These are phyloP conservation scores for Phymorhynchus buccinoides DNA, from an alignment of 1,140 invertebrate species.

Conservation along the genomic window DNA sequence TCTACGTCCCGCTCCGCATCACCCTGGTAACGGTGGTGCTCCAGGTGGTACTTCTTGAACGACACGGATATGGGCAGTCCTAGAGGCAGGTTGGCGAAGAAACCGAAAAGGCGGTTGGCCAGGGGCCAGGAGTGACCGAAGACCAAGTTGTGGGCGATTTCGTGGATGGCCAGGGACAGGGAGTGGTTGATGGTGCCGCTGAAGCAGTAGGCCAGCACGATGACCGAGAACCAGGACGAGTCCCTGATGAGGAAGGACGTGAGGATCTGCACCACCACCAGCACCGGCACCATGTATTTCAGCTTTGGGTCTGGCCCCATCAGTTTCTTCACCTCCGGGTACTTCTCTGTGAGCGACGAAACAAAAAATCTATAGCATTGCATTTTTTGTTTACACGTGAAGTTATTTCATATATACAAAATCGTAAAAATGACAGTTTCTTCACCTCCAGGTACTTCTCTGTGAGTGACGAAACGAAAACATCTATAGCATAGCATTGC, in stretches of 20 bases:
- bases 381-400: too few relatives aligned
- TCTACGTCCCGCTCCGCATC: constrained; percentile 96
- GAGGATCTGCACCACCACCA: constrained; percentile 89
- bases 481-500: neutral
- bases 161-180: constrained; percentile 96
- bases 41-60: constrained; percentile 98
- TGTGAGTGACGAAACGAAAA: constrained; percentile 70
- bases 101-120: constrained; percentile 92
- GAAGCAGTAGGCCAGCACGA: constrained; percentile 89
- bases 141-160: constrained; percentile 97
- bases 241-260: constrained; percentile 86
- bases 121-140: constrained; percentile 92
- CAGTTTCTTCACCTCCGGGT: constrained; percentile 95
- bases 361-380: constrained; percentile 37
- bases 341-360: constrained; percentile 82
- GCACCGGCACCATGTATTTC: constrained; percentile 89
- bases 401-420: too few relatives aligned
- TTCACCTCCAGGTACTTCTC: constrained; percentile 78
- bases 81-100: constrained; percentile 97
- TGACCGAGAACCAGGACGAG: constrained; percentile 66
- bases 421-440: too few relatives aligned
- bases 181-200: constrained; percentile 98
- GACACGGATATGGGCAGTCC: constrained; percentile 95
- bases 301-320: constrained; percentile 94
- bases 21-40: constrained; percentile 97